These are phyloP conservation scores for Bubo bubo DNA, from an alignment of 2,113 vertebrate species.

Conservation along the genomic window DNA sequence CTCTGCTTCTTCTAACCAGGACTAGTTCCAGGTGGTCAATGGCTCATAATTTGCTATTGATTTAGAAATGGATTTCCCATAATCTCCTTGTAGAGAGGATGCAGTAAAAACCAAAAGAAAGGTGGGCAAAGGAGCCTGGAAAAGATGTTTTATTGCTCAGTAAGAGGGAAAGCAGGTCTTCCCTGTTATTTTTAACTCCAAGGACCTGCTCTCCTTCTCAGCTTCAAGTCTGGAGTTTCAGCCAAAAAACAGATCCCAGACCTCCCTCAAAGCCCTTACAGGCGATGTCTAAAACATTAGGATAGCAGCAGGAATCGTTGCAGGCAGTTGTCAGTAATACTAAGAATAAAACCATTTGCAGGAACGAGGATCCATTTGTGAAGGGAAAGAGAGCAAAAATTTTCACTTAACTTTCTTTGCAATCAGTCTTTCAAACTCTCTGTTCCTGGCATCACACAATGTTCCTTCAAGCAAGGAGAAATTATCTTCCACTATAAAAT, in stretches of 20 bases:
- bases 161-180: background rate
- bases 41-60: background rate
- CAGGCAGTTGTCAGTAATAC: background rate
- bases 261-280: background rate
- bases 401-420: background rate
- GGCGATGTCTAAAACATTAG: background rate
- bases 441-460: background rate
- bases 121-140: background rate
- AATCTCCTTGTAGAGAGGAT: background rate
- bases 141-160: background rate
- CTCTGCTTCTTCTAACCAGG: background rate
- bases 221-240: background rate
- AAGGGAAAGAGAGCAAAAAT: background rate
- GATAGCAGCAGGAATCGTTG: background rate
- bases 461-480: background rate
- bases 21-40: background rate
- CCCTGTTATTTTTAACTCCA: conserved; percentile 1
- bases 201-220: background rate
- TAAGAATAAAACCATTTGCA: background rate
- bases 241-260: background rate
- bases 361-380: background rate
- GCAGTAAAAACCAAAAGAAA: background rate
- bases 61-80: conserved; percentile 12
- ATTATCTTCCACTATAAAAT: background rate
- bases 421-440: background rate